These are phyloP conservation scores for Heliconius eleuchia DNA, from an alignment of 1,140 invertebrate genomes.

Conservation along the genomic window DNA sequence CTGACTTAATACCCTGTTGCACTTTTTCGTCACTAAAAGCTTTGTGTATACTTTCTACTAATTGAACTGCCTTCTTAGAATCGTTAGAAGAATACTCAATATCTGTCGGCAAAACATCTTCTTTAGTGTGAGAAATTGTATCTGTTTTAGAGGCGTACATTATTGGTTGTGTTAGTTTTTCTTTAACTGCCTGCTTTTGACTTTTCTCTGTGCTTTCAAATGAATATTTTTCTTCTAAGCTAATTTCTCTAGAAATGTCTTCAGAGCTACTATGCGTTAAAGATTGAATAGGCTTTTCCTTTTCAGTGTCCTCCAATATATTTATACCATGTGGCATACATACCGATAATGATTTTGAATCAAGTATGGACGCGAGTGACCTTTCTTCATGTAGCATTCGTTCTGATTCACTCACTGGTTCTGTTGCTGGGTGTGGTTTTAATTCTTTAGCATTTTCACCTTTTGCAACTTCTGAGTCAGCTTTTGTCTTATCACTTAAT, in stretches of 20 bases:
- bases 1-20: constrained; percentile 72
- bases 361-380: constrained; percentile 25
- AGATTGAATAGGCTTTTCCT: constrained; percentile 47
- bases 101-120: constrained; percentile 6
- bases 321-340: constrained; percentile 21
- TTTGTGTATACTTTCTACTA: constrained; percentile 66
- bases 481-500: neutral
- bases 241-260: constrained; percentile 72
- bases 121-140: neutral
- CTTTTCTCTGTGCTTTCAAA: constrained; percentile 69
- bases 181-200: constrained; percentile 37
- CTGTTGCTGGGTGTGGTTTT: neutral
- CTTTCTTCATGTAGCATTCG: constrained; percentile 47
- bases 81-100: neutral
- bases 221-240: constrained; percentile 74
- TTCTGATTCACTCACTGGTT: constrained; percentile 33
- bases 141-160: neutral
- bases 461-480: neutral
- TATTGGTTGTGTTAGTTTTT: neutral
- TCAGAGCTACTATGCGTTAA: constrained; percentile 63
- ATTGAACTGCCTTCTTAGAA: constrained; percentile 43
- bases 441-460: neutral
- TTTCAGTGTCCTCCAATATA: constrained; percentile 47
- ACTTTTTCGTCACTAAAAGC: constrained; percentile 64
- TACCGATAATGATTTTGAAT: constrained; percentile 22